Percentiles rank a stretch among this genome's conserved stretches.
These are phyloP conservation scores for Octomys mimax DNA, from an alignment of 2,797 vertebrate species.

Conservation along the genomic window DNA sequence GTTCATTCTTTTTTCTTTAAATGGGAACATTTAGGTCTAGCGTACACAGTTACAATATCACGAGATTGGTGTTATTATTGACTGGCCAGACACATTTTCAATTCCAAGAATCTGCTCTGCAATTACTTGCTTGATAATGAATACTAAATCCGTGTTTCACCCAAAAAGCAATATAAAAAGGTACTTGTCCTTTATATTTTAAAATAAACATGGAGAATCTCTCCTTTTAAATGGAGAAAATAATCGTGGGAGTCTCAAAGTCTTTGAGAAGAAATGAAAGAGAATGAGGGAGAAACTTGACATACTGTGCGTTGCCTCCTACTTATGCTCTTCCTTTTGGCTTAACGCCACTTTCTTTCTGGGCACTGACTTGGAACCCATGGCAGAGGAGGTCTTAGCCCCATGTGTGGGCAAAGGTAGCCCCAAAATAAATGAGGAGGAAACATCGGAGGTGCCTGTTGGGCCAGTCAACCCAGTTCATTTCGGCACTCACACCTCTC, in stretches of 20 bases:
- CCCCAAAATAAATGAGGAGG: background rate
- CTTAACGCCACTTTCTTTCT: background rate
- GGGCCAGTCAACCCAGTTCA: background rate
- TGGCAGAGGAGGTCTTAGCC: background rate
- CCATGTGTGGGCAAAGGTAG: background rate
- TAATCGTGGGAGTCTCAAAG: background rate
- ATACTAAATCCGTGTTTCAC: background rate
- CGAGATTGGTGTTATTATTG: background rate
- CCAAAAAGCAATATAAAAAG: background rate
- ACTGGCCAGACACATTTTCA: background rate
- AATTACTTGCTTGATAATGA: conserved; percentile 21
- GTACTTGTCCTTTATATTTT: conserved; percentile 33
- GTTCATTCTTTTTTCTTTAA: conserved; percentile 23
- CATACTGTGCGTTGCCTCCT: fast-evolving
- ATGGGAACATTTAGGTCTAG: conserved; percentile 39
- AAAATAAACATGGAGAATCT: conserved; percentile 41
- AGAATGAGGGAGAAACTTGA: background rate
- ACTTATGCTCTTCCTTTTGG: background rate
- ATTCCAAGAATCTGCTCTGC: conserved; percentile 54
- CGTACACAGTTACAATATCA: background rate
- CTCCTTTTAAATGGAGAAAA: conserved; percentile 43
- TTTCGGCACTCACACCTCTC: background rate
- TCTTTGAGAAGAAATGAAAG: background rate
- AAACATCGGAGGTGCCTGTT: background rate
- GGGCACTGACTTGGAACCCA: background rate